A percentile compares a stretch with the other conserved stretches of the same genome.
Conservation (phyloP, 2,888 invertebrate genomes). For the Nycteola revayana region DNA sequence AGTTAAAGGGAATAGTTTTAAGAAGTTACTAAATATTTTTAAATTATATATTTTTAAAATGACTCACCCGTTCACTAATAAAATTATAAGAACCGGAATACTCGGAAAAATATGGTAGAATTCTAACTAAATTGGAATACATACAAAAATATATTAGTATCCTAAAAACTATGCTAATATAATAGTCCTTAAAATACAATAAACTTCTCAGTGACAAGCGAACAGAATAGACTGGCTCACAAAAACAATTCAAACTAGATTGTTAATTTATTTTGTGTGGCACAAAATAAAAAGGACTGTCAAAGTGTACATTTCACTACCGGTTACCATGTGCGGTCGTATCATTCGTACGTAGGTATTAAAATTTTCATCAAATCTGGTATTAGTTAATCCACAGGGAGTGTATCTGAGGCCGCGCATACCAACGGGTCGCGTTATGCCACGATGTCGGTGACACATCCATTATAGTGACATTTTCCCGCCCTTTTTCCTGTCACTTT, state of each 20-base stretch:
- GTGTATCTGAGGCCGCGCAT: slow-evolving; percentile 58
- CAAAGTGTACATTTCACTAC: neutral
- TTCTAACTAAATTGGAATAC: too few relatives aligned
- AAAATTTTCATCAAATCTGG: slow-evolving; percentile 55
- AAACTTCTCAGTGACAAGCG: too few relatives aligned
- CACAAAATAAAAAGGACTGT: slow-evolving; percentile 4
- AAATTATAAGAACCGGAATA: too few relatives aligned
- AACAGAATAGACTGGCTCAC: slow-evolving; percentile 1
- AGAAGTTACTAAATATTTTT: too few relatives aligned
- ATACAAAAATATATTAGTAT: too few relatives aligned
- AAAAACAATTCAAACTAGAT: too few relatives aligned
- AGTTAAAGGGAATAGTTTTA: too few relatives aligned
- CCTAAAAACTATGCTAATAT: too few relatives aligned
- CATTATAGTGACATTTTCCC: slow-evolving; percentile 79
- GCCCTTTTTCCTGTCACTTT: slow-evolving; percentile 79
- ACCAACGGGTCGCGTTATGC: slow-evolving; percentile 63
- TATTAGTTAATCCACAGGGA: slow-evolving; percentile 64
- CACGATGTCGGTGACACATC: slow-evolving; percentile 78
- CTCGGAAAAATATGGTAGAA: too few relatives aligned
- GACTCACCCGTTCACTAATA: too few relatives aligned
- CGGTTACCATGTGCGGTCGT: slow-evolving; percentile 28
- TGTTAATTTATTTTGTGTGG: slow-evolving; percentile 6
- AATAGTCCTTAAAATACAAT: too few relatives aligned
- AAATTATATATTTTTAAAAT: too few relatives aligned
- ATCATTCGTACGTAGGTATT: slow-evolving; percentile 31